Evolutionary conservation across 2,888 invertebrate species (phyloP).

Genomic region (Adelphocoris suturalis): DNA sequence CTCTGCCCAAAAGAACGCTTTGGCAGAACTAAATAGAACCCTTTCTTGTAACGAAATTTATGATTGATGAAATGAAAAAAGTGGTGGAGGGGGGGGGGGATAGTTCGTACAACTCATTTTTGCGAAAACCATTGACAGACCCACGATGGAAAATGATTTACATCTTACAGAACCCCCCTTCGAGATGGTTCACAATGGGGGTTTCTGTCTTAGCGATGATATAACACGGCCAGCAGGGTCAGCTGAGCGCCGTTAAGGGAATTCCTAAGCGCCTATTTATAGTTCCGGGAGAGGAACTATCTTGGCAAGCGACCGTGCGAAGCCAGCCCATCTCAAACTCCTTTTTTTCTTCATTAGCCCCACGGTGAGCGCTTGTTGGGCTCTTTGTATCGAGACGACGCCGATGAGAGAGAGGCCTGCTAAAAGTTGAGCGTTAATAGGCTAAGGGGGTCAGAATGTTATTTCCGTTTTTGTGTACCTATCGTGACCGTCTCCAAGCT

Average conservation of each 20-base stretch:
- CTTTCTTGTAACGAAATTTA: too few species aligned
- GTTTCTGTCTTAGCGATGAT: conserved; percentile 51
- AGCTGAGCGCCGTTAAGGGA: conserved; percentile 50
- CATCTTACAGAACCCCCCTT: neutral
- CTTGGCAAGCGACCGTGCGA: conserved; percentile 45
- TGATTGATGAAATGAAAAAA: too few species aligned
- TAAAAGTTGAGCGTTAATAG: neutral
- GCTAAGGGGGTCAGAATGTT: neutral
- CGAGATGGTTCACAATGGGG: conserved; percentile 32
- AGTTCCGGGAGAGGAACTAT: conserved; percentile 42
- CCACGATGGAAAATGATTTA: neutral
- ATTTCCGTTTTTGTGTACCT: neutral
- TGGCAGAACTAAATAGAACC: too few species aligned
- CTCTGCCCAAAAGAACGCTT: too few species aligned
- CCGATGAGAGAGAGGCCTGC: neutral
- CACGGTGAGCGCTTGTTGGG: neutral
- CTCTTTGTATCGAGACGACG: neutral
- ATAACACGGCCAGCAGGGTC: conserved; percentile 46
- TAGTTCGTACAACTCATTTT: too few species aligned
- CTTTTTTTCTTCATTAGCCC: conserved; percentile 32
- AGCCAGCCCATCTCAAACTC: conserved; percentile 36
- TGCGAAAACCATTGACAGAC: neutral
- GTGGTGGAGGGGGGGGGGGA: too few species aligned
- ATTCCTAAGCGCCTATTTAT: conserved; percentile 46
- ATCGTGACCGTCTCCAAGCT: too few species aligned